A percentile compares a stretch with the other conserved stretches of the same genome.
Evolutionary conservation across 2,888 invertebrate genomes (phyloP).

Genomic region (Acanthopleura granulata): DNA sequence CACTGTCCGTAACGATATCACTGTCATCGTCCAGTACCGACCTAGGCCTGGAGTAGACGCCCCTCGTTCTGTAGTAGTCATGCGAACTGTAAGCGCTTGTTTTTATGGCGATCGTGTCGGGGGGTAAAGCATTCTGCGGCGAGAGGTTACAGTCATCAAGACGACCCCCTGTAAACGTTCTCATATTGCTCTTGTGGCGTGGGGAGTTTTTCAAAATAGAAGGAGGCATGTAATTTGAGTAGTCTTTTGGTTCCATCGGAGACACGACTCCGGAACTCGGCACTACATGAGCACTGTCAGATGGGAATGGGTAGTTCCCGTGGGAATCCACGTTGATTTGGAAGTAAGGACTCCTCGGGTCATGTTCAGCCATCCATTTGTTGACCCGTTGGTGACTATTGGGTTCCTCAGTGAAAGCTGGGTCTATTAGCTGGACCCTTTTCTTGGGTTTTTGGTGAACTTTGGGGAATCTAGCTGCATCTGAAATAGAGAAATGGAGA

Average conservation of each 20-base stretch:
- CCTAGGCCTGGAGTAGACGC: not conserved
- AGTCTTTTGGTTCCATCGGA: not conserved
- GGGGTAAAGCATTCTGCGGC: not conserved
- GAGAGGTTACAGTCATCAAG: not conserved
- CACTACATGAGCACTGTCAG: not conserved
- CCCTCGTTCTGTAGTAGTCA: not conserved
- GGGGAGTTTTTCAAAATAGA: slow-evolving; percentile 10
- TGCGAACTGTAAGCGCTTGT: not conserved
- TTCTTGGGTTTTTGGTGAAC: slow-evolving; percentile 7
- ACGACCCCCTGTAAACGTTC: not conserved
- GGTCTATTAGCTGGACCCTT: slow-evolving; percentile 4
- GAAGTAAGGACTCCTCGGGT: slow-evolving; percentile 2
- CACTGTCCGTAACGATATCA: slow-evolving; percentile 12
- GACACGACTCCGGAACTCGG: not conserved
- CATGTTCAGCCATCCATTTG: slow-evolving; percentile 11
- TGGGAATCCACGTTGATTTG: slow-evolving; percentile 6
- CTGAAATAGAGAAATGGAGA: not conserved
- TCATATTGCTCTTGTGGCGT: not conserved
- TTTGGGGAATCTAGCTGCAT: not conserved
- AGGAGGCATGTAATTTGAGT: slow-evolving; percentile 14
- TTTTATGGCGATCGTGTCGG: not conserved
- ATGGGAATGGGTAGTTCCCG: slow-evolving; percentile 9
- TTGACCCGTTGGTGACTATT: slow-evolving; percentile 16
- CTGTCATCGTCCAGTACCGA: not conserved
- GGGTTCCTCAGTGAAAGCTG: not conserved